phyloP scores from a whole-genome alignment of 1,140 invertebrate genomes.

The Procambarus clarkii region DNA sequence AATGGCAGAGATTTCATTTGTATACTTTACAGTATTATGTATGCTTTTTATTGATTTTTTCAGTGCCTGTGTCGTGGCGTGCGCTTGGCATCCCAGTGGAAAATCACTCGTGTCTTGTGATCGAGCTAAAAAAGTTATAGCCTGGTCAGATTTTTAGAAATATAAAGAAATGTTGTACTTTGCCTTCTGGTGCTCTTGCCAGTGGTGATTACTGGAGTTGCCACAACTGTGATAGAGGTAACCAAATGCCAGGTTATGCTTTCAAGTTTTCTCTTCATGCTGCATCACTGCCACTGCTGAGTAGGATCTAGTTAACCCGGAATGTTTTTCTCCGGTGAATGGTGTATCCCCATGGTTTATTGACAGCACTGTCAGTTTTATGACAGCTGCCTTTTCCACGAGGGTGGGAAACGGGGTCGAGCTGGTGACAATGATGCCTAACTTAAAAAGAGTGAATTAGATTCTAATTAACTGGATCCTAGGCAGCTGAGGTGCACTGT shows the following conservation, averaged over 20 bases:
- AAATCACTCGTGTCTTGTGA: slow-evolving; percentile 91
- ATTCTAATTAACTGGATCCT: not conserved
- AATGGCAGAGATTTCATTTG: not conserved
- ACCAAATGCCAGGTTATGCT: slow-evolving; percentile 26
- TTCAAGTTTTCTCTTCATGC: not conserved
- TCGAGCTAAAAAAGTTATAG: slow-evolving; percentile 86
- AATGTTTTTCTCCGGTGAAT: not conserved
- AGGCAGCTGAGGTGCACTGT: not conserved
- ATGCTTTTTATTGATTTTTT: slow-evolving; percentile 73
- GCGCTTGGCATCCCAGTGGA: slow-evolving; percentile 93
- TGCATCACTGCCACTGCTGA: slow-evolving; percentile 29
- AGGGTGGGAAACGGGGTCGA: too few relatives aligned
- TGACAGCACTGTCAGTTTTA: slow-evolving; percentile 7
- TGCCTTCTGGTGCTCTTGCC: not conserved
- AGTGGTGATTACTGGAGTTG: slow-evolving; percentile 4
- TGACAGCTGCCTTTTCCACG: not conserved
- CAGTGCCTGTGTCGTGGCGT: slow-evolving; percentile 91
- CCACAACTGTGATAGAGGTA: slow-evolving; percentile 31
- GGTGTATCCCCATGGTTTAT: not conserved
- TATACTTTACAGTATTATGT: not conserved
- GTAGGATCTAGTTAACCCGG: not conserved
- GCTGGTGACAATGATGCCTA: too few relatives aligned
- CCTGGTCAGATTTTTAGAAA: slow-evolving; percentile 81
- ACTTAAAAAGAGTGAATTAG: not conserved
- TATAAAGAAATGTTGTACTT: not conserved